Conservation (phyloP, 1,140 invertebrate species). For the Sinella curviseta region DNA sequence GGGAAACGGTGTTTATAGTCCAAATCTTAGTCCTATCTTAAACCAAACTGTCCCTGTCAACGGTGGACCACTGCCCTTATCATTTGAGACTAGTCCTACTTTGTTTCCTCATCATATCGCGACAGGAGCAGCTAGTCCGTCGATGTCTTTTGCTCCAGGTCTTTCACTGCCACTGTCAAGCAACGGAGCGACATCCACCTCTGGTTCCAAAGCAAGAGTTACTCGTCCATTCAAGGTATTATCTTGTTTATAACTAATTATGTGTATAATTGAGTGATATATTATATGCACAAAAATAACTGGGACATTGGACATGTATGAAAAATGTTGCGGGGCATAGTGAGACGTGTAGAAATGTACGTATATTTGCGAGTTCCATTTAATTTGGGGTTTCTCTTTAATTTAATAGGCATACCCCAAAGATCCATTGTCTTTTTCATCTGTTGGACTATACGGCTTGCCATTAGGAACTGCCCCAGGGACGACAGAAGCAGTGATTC, state of each 20-base stretch:
- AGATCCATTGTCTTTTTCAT: slow-evolving; percentile 63
- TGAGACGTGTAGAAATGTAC: neutral
- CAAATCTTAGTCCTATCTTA: slow-evolving; percentile 28
- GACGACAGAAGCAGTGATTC: slow-evolving; percentile 44
- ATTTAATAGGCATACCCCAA: slow-evolving; percentile 67
- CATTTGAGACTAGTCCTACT: slow-evolving; percentile 32
- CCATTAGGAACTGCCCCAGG: slow-evolving; percentile 54
- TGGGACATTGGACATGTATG: neutral
- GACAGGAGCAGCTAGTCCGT: slow-evolving; percentile 1
- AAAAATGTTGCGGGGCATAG: neutral
- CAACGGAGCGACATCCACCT: neutral
- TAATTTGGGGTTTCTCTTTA: slow-evolving; percentile 22
- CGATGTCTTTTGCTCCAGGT: neutral
- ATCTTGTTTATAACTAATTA: neutral
- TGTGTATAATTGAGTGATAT: neutral
- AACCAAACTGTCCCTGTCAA: slow-evolving; percentile 22
- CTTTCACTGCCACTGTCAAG: neutral
- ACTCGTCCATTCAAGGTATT: slow-evolving; percentile 47
- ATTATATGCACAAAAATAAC: neutral
- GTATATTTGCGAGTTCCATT: neutral
- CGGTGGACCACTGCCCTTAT: neutral
- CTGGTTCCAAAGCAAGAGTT: slow-evolving; percentile 31
- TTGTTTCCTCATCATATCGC: slow-evolving; percentile 5
- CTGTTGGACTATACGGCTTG: slow-evolving; percentile 52
- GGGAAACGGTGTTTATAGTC: neutral